Evolutionary conservation across 1,140 invertebrate species (phyloP).

Genomic region (Halictus rubicundus): DNA sequence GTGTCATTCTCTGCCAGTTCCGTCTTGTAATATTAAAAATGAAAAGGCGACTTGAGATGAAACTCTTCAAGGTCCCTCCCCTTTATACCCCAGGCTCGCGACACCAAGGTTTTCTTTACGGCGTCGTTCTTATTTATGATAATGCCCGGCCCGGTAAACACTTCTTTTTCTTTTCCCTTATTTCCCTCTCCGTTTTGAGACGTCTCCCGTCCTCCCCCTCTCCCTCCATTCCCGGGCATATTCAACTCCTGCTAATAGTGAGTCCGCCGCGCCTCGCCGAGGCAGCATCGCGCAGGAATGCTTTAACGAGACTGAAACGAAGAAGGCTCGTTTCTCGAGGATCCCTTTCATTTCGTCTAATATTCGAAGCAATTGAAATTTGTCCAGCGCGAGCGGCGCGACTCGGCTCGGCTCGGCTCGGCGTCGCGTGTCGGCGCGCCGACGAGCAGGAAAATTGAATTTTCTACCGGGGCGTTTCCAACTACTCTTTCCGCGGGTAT

Average conservation of each 20-base stretch:
- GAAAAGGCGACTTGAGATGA: background rate
- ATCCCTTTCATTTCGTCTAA: background rate
- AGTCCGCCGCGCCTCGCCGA: background rate
- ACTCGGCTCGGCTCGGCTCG: too few relatives aligned
- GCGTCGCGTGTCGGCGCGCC: background rate
- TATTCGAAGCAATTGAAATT: background rate
- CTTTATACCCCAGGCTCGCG: background rate
- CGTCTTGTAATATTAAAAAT: background rate
- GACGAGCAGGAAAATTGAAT: constrained; percentile 12
- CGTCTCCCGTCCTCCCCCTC: too few relatives aligned
- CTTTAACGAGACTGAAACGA: background rate
- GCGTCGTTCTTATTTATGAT: background rate
- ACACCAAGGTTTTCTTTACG: background rate
- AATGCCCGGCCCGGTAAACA: background rate
- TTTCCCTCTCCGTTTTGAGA: too few relatives aligned
- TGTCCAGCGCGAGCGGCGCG: background rate
- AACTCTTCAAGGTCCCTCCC: background rate
- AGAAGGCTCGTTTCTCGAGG: background rate
- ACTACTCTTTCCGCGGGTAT: background rate
- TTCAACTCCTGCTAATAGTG: background rate
- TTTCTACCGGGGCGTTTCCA: background rate
- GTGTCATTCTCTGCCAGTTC: background rate
- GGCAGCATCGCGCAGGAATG: background rate
- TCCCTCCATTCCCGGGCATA: background rate
- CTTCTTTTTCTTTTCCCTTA: background rate